Base-by-base conservation (phyloP, 2,888 invertebrate species). In the Magallana nippona region DNA sequence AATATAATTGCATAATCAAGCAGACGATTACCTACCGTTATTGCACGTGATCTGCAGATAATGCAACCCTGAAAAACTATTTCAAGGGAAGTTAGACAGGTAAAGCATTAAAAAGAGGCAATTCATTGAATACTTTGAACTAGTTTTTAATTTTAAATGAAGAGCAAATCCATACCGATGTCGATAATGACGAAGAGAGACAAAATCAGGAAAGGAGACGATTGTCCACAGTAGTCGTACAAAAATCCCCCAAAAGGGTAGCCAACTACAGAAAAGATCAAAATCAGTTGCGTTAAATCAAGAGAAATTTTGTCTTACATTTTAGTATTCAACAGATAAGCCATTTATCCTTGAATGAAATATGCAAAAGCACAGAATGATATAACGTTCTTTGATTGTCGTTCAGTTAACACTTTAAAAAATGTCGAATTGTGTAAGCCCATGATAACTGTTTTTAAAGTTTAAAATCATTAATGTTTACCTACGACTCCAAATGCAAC, bases 221-320 rank as follows among this genome's bases (percentile, higher is more conserved):
- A 95, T 94, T 97, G 97, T 80, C 97, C 97, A 58, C 96, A 95
- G 86, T 97, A 95, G 89, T 97, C 96, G 92, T 97, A 97, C 62
- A 96, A 95, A 78, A 97, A 95, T 1, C 97, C 96, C 13, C 97
- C 97, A 88, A 97, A 95, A 0, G 97, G 97, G 94, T 97, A 97
- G 0, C 97, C 97, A 15, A 97, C 95, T 95, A 89, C 13, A 91
- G 89, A 57, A 55, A 62, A 15, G 62, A 27, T 3, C 2, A 55
- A 2, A 3, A 0, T 15, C 13, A n/a, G 78, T 55, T 15, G 44
- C 44, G 3, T 44, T 8, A 44, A 8, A 44, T 5, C 5, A 44
- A 44, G 5, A 44, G 44, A 44, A 44, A 44, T 44, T 44, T 5
- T 44, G 44, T 44, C 8, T 8, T 44, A 44, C 44, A 44, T 44